A percentile compares a stretch with the other conserved stretches of the same genome.
Conservation (phyloP, 2,113 vertebrate genomes). For the Steatornis caripensis region DNA sequence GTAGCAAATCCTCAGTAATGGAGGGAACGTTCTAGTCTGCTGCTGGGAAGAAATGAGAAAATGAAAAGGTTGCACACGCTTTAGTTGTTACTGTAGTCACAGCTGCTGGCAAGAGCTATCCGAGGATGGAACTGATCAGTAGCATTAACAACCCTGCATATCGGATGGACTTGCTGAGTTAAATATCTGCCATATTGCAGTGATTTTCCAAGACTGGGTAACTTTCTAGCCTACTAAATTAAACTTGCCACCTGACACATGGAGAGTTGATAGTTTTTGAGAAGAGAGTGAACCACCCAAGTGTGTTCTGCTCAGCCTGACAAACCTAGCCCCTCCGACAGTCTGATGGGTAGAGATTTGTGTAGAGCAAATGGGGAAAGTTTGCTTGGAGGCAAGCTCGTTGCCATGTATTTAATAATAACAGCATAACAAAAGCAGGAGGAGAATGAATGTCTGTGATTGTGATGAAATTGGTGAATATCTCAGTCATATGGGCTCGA, state of each 20-base stretch:
- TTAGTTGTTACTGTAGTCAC: background rate
- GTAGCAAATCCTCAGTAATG: background rate
- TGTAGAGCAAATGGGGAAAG: background rate
- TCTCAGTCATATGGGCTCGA: background rate
- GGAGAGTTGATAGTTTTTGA: background rate
- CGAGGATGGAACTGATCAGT: background rate
- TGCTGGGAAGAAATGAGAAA: background rate
- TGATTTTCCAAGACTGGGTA: background rate
- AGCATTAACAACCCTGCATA: background rate
- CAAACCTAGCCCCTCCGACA: background rate
- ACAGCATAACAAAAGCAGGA: background rate
- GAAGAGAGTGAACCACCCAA: background rate
- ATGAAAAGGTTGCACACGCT: background rate
- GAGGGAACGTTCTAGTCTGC: background rate
- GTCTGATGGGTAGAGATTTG: background rate
- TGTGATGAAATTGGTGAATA: background rate
- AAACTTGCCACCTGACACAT: background rate
- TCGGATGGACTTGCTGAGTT: background rate
- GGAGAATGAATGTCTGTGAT: background rate
- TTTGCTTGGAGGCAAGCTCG: background rate
- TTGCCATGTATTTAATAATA: background rate
- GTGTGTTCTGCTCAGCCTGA: background rate
- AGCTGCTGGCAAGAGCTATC: background rate
- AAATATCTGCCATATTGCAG: background rate
- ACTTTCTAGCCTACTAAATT: conserved; percentile 2